Evolutionary conservation across 2,888 invertebrate genomes (phyloP), one percentile per base, ranked within the genome.

Genomic region (Diloba caeruleocephala): DNA sequence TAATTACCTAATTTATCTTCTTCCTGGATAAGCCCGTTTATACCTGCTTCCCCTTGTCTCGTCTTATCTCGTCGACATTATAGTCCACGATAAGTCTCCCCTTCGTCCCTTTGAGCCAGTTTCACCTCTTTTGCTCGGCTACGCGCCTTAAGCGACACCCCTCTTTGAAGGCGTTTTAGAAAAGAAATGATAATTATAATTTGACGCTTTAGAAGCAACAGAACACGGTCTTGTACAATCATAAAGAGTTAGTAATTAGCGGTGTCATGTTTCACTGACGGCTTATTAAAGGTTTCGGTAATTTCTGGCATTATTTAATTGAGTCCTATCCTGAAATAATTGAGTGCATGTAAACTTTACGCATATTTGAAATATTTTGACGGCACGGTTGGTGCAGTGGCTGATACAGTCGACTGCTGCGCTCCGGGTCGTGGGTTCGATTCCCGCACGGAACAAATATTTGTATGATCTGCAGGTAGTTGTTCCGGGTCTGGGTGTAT

Each of bases 181-280:
- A 57, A 60, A 60, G 8, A 39, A 34, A 49, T 25, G 23, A 34
- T 36, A 31, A 51, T 51, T 43, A 36, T 51, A 43, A 44, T 50
- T 59, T 43, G 29, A 31, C 31, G 41, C 29, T 41, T 36, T 36
- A 6, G 5, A 15, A 12, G 21, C 7, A 14, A 2, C 7, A 10
- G 2, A 41, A 28, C 15, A 21, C 2, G 34, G 34, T 2, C 12
- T 39, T 33, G 21, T 21, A 21, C 7, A 21, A 17, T 41, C 29
- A 31, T 43, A 15, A 1, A n/a, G 12, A 4, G n/a, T 12, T n/a
- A n/a, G 12, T 19, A n/a, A 14, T 41, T 21, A 13, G 2, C n/a
- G n/a, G n/a, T n/a, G n/a, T n/a, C n/a, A n/a, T n/a, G n/a, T n/a
- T n/a, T n/a, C n/a, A n/a, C n/a, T n/a, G n/a, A n/a, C n/a, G n/a